Conservation (phyloP, 2,797 vertebrate genomes). For the Gorsachius magnificus region DNA sequence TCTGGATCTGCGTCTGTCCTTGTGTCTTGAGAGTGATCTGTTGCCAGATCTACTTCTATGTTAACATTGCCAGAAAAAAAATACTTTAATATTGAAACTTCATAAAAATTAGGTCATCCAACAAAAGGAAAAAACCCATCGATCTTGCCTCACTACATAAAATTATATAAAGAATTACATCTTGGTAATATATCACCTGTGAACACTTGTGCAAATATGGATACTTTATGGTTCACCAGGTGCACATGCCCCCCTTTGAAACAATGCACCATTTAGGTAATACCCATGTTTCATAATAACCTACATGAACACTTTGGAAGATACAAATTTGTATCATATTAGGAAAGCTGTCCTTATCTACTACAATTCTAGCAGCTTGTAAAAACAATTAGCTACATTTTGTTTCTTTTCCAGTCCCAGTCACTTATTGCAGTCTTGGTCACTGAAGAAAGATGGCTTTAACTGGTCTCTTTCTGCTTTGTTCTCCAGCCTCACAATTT, state of each 20-base stretch:
- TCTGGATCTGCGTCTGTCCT: slow-evolving; percentile 81
- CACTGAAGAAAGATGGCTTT: not conserved
- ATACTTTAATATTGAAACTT: not conserved
- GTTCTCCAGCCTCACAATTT: not conserved
- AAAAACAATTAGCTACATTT: not conserved
- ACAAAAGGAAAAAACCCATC: accelerated
- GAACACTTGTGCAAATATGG: not conserved
- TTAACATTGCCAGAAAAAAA: slow-evolving; percentile 14
- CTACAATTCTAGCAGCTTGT: not conserved
- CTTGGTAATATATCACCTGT: not conserved
- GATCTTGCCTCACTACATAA: not conserved
- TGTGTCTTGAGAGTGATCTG: slow-evolving; percentile 78
- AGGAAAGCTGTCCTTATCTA: not conserved
- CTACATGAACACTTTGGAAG: not conserved
- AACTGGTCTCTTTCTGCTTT: not conserved
- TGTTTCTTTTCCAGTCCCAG: not conserved
- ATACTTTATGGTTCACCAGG: not conserved
- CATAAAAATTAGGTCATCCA: not conserved
- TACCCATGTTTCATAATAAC: not conserved
- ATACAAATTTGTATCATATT: not conserved
- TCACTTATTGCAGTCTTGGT: not conserved
- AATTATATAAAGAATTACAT: not conserved
- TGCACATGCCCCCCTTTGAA: not conserved
- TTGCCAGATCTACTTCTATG: slow-evolving; percentile 81
- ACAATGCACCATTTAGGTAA: not conserved